Conservation (phyloP, 2,888 invertebrate species). For the Osmoderma eremita region DNA sequence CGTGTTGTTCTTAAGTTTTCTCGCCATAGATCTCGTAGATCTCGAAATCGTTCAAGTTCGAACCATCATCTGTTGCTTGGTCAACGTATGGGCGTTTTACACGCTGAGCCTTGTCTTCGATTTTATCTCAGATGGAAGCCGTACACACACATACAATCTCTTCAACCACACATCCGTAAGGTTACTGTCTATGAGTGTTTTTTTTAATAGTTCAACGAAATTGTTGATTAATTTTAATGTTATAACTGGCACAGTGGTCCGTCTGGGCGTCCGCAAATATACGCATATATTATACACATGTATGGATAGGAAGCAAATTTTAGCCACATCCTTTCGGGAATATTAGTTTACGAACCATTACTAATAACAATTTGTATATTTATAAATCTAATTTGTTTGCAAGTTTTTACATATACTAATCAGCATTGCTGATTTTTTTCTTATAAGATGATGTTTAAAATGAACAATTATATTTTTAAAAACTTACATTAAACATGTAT, state of each 20-base stretch:
- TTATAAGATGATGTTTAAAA: no score
- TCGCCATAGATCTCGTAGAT: slow-evolving; percentile 42
- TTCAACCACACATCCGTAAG: slow-evolving; percentile 3
- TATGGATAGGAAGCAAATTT: no score
- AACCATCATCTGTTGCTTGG: slow-evolving; percentile 50
- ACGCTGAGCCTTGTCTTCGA: slow-evolving; percentile 34
- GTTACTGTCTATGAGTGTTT: slow-evolving; percentile 2
- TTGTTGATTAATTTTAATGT: slow-evolving; percentile 24
- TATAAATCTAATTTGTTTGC: no score
- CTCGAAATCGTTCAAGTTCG: slow-evolving; percentile 48
- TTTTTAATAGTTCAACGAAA: neutral
- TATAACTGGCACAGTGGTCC: slow-evolving; percentile 6
- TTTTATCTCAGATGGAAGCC: slow-evolving; percentile 30
- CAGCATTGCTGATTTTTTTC: no score
- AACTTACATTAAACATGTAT: no score
- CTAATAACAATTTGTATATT: no score
- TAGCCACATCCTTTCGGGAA: no score
- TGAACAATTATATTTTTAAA: no score
- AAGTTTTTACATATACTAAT: no score
- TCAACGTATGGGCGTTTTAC: slow-evolving; percentile 53
- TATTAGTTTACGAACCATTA: no score
- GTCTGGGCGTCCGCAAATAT: no score
- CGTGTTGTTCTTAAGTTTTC: slow-evolving; percentile 49
- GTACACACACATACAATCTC: slow-evolving; percentile 19
- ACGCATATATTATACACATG: no score